Evolutionary conservation across 2,888 invertebrate species (phyloP).

Genomic region (Callyntrura sp.): DNA sequence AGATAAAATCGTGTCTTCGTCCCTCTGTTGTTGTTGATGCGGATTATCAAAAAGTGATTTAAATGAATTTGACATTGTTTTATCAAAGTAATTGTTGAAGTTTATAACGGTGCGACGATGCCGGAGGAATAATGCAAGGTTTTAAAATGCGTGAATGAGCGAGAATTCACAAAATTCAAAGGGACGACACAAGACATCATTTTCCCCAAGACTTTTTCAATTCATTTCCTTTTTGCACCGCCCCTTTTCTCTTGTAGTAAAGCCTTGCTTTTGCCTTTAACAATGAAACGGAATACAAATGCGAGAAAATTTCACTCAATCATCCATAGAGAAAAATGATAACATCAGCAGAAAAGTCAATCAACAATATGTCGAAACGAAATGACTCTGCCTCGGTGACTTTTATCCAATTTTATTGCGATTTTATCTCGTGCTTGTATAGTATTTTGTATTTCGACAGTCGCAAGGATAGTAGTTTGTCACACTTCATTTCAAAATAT

Average conservation of each 20-base stretch:
- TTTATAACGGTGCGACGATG: background rate
- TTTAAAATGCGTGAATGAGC: background rate
- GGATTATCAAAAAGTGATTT: constrained; percentile 10
- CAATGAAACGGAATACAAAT: no score
- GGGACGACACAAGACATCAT: no score
- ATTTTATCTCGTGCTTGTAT: constrained; percentile 43
- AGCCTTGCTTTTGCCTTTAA: no score
- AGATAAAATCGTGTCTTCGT: constrained; percentile 13
- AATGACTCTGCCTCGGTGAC: constrained; percentile 20
- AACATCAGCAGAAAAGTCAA: constrained; percentile 5
- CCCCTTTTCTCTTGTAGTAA: no score
- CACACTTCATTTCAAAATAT: constrained; percentile 25
- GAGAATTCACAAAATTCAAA: background rate
- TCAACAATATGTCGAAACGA: constrained; percentile 42
- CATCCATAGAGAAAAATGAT: constrained; percentile 9
- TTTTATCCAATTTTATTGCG: constrained; percentile 47
- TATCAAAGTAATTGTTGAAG: constrained; percentile 33
- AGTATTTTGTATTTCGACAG: constrained; percentile 30
- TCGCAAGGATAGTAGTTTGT: background rate
- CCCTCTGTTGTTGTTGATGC: background rate
- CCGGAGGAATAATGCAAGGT: background rate
- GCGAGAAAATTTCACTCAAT: background rate
- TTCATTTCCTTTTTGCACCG: no score
- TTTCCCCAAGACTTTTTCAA: no score
- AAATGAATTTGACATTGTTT: constrained; percentile 30